A percentile compares a stretch with the other conserved stretches of the same genome.
These are phyloP conservation scores for Penaeus indicus DNA, from an alignment of 1,140 invertebrate genomes.

Conservation along the genomic window DNA sequence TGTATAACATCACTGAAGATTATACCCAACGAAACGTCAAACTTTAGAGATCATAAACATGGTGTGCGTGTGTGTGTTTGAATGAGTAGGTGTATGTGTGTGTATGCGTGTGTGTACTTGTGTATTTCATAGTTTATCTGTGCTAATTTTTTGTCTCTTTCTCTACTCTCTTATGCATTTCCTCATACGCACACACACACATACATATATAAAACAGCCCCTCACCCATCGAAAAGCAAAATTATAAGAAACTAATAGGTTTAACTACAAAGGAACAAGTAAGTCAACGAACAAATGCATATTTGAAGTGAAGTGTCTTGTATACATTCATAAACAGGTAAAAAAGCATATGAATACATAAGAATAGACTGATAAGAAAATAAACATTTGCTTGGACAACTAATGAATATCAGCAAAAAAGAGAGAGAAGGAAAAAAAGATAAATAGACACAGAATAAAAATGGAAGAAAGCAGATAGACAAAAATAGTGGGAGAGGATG, in stretches of 20 bases:
- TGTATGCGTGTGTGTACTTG: neutral
- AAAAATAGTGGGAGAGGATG: neutral
- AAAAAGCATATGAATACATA: no score
- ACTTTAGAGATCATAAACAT: no score
- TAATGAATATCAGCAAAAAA: neutral
- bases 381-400: no score
- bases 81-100: neutral
- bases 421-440: neutral
- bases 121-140: neutral
- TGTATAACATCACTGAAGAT: no score
- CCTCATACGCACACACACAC: conserved; percentile 11
- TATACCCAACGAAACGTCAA: no score
- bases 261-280: no score
- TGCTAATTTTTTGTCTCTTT: neutral
- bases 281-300: no score
- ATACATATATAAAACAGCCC: conserved; percentile 6
- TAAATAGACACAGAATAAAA: neutral
- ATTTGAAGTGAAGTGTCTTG: no score
- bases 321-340: no score
- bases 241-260: no score
- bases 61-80: neutral
- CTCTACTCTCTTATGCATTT: no score
- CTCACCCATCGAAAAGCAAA: neutral
- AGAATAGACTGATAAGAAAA: no score
- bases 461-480: neutral